Percentiles rank a stretch among this genome's conserved stretches.
These are phyloP conservation scores for Neogobius melanostomus DNA, from an alignment of 2,113 vertebrate genomes.

Conservation along the genomic window DNA sequence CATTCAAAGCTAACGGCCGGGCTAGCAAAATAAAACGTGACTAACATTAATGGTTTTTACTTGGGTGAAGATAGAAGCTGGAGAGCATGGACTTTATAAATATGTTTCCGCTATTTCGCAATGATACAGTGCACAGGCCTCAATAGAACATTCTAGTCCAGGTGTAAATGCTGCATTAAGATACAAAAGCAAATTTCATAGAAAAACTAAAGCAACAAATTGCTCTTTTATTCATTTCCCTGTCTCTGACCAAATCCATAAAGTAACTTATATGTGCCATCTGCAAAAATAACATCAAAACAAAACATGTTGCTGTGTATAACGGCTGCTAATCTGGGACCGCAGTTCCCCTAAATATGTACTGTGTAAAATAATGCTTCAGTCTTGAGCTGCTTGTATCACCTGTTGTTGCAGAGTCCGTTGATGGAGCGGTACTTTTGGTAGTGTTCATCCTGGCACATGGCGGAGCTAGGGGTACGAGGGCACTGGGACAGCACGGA, in stretches of 20 bases:
- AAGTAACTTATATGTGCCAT: too few relatives aligned
- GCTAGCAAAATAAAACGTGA: not conserved
- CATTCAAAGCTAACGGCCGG: not conserved
- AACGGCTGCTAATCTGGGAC: not conserved
- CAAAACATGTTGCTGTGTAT: too few relatives aligned
- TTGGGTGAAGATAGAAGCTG: not conserved
- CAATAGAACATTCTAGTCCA: not conserved
- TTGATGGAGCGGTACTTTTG: conserved; percentile 85
- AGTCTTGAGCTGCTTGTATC: not conserved
- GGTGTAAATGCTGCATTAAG: not conserved
- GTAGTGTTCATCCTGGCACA: conserved; percentile 74
- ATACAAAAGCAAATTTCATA: not conserved
- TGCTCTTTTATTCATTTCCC: too few relatives aligned
- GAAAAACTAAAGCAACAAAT: too few relatives aligned
- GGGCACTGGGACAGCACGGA: conserved; percentile 84
- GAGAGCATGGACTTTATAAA: not conserved
- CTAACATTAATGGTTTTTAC: not conserved
- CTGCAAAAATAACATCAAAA: too few relatives aligned
- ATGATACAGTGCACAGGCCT: not conserved
- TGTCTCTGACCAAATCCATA: too few relatives aligned
- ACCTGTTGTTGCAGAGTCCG: conserved; percentile 94
- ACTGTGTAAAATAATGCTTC: not conserved
- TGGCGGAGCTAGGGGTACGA: conserved; percentile 62
- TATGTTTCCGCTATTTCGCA: not conserved
- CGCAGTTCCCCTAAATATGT: not conserved